Evolutionary conservation across 2,888 invertebrate species (phyloP).

Genomic region (Pristionchus maxplancki): DNA sequence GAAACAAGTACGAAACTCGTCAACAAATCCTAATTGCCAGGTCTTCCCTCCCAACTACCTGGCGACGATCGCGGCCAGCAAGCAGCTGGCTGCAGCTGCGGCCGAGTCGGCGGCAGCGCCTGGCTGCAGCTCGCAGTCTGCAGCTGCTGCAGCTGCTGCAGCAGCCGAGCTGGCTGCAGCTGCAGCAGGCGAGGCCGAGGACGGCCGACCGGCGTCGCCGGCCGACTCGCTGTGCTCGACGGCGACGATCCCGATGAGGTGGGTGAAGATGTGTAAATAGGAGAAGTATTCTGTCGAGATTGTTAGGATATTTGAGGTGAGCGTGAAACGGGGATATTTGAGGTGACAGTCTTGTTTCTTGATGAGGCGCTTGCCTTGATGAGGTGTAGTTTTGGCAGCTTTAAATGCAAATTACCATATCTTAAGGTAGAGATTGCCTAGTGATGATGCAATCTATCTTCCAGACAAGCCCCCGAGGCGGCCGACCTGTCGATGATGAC

Average conservation of each 20-base stretch:
- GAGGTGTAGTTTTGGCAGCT: too few relatives aligned
- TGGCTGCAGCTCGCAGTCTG: background rate
- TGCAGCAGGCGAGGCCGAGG: background rate
- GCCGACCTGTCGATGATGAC: conserved; percentile 14
- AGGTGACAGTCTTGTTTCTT: too few relatives aligned
- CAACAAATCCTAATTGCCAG: too few relatives aligned
- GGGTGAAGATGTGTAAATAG: too few relatives aligned
- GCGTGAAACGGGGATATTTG: background rate
- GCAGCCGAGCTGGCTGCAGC: background rate
- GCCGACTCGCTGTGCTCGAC: conserved; percentile 24
- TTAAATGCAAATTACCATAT: background rate
- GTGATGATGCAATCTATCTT: background rate
- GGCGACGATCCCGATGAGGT: conserved; percentile 46
- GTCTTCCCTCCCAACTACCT: conserved; percentile 49
- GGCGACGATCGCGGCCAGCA: background rate
- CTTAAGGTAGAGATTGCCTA: background rate
- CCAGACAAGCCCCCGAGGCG: conserved; percentile 28
- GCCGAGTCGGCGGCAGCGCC: background rate
- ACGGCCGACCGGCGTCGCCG: conserved; percentile 19
- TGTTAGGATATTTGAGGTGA: background rate
- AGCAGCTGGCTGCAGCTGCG: background rate
- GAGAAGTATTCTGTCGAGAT: background rate
- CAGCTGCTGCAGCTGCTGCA: background rate
- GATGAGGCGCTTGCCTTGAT: too few relatives aligned
- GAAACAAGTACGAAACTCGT: too few relatives aligned